Evolutionary conservation across 2,888 invertebrate species (phyloP).

Genomic region (Perizoma flavofasciatum): DNA sequence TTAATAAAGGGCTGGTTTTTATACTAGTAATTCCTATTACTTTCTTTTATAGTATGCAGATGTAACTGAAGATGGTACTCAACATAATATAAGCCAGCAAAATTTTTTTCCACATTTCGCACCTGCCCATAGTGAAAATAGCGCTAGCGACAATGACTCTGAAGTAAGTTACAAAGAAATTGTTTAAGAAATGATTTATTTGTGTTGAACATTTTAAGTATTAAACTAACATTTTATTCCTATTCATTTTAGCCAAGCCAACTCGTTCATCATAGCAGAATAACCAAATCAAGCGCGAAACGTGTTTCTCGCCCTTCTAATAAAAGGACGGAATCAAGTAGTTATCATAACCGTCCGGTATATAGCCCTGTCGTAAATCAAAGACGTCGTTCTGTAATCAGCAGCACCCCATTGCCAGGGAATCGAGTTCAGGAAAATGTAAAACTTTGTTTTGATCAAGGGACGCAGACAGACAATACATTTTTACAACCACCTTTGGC

Average conservation of each 20-base stretch:
- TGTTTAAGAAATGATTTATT: background rate
- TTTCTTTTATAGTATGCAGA: constrained; percentile 30
- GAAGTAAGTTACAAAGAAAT: constrained; percentile 37
- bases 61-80: constrained; percentile 18
- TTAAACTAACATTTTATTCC: background rate
- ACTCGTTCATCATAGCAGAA: constrained; percentile 16
- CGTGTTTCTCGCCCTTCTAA: constrained; percentile 16
- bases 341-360: constrained; percentile 4
- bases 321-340: constrained; percentile 17
- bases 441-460: constrained; percentile 52
- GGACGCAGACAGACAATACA: constrained; percentile 54
- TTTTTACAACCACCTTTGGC: constrained; percentile 34
- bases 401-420: constrained; percentile 54
- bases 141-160: constrained; percentile 47
- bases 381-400: constrained; percentile 45
- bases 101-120: constrained; percentile 36
- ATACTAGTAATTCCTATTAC: background rate
- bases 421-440: constrained; percentile 30
- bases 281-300: constrained; percentile 8
- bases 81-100: constrained; percentile 24
- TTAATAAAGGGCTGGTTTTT: no score
- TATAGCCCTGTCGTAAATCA: constrained; percentile 25
- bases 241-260: constrained; percentile 14
- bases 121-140: constrained; percentile 39
- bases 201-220: no score